phyloP scores from a whole-genome alignment of 2,888 invertebrate species.

The Caenorhabditis plicata region DNA sequence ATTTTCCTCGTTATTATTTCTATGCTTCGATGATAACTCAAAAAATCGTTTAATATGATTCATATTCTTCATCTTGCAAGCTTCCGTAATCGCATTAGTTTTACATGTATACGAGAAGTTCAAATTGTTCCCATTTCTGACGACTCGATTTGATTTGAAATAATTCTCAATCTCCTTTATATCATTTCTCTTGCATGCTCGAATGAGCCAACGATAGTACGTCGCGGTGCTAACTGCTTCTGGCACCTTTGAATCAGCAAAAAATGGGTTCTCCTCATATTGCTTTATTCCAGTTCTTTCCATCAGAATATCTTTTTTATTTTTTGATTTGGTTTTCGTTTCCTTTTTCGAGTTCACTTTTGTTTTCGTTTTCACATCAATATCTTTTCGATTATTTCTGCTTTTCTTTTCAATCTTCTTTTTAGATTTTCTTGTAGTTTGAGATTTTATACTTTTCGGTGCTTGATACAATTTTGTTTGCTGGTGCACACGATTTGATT shows the following conservation, averaged over 20 bases:
- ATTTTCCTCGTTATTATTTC: slow-evolving; percentile 7
- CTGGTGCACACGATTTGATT: slow-evolving; percentile 1
- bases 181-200: slow-evolving; percentile 31
- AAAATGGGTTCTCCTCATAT: slow-evolving; percentile 33
- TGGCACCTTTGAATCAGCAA: slow-evolving; percentile 8
- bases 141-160: slow-evolving; percentile 30
- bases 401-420: background rate
- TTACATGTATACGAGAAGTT: slow-evolving; percentile 21
- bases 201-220: slow-evolving; percentile 31
- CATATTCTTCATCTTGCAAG: too few relatives aligned
- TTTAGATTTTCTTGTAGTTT: slow-evolving; percentile 4
- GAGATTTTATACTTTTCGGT: slow-evolving; percentile 1
- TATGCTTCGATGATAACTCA: too few relatives aligned
- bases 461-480: slow-evolving; percentile 5
- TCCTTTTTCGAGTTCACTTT: slow-evolving; percentile 9
- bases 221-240: slow-evolving; percentile 25
- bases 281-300: slow-evolving; percentile 22
- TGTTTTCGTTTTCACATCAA: slow-evolving; percentile 4
- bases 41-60: too few relatives aligned
- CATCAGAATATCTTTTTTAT: slow-evolving; percentile 44
- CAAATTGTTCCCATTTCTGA: background rate
- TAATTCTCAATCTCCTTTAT: slow-evolving; percentile 34
- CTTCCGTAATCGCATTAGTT: slow-evolving; percentile 11
- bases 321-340: too few relatives aligned
- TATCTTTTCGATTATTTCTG: too few relatives aligned